Percentiles rank a stretch among this genome's conserved stretches.
Conservation (phyloP, 2,113 vertebrate species). For the Callorhinus ursinus region DNA sequence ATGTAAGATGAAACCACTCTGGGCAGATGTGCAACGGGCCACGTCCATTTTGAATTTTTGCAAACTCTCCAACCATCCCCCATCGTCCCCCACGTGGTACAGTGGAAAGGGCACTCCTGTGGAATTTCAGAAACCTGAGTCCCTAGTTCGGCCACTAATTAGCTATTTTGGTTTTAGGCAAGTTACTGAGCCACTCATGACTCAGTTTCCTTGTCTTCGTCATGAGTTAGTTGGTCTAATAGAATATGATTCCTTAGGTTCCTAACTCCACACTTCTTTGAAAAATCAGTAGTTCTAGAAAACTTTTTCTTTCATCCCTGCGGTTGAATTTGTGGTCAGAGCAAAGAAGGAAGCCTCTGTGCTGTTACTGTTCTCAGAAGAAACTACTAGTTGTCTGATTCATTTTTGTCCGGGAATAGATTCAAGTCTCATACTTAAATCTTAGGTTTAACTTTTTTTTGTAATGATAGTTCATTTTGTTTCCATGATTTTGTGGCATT, state of each 20-base stretch:
- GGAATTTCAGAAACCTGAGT: conserved; percentile 27
- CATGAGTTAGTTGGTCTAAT: not conserved
- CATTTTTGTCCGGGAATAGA: conserved; percentile 45
- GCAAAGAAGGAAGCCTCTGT: not conserved
- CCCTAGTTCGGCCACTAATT: not conserved
- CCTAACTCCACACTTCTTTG: not conserved
- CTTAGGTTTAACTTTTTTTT: not conserved
- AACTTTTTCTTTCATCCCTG: not conserved
- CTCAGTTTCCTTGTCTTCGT: conserved; percentile 52
- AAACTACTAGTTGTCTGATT: not conserved
- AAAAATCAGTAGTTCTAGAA: not conserved
- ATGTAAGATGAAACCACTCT: conserved; percentile 25
- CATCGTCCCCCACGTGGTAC: not conserved
- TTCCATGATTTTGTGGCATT: not conserved
- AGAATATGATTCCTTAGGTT: not conserved
- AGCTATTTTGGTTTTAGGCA: not conserved
- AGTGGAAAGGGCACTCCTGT: not conserved
- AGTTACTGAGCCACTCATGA: not conserved
- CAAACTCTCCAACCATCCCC: not conserved
- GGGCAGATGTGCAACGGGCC: conserved; percentile 36
- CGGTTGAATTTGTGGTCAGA: not conserved
- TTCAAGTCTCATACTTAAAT: not conserved
- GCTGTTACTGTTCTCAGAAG: not conserved
- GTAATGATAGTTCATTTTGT: not conserved
- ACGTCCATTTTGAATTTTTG: not conserved